These are phyloP conservation scores for Epizoanthus stellaris DNA, from an alignment of 92 coral and sea anemone genomes.

Conservation along the genomic window DNA sequence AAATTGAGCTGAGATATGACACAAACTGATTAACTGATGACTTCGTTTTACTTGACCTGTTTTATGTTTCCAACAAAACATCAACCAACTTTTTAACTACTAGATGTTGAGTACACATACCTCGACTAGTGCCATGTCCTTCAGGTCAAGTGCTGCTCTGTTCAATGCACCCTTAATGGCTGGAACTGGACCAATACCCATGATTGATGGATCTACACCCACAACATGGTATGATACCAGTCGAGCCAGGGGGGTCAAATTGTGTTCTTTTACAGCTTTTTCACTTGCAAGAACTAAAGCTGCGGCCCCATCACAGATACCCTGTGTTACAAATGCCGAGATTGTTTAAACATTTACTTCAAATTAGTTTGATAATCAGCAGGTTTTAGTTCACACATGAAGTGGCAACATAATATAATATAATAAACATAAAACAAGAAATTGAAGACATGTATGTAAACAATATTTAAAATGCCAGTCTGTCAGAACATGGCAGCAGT, in stretches of 20 bases:
- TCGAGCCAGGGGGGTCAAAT: constrained; percentile 89
- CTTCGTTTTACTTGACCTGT: neutral
- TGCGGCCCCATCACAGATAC: constrained; percentile 98
- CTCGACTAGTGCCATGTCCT: constrained; percentile 94
- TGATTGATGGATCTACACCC: constrained; percentile 96
- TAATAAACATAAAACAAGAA: too few species aligned
- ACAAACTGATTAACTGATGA: too few species aligned
- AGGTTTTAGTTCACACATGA: neutral
- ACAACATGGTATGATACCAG: constrained; percentile 84
- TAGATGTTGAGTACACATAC: constrained; percentile 34
- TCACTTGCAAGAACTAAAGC: constrained; percentile 94
- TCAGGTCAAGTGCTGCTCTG: constrained; percentile 84
- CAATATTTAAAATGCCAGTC: too few species aligned
- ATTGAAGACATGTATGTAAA: too few species aligned
- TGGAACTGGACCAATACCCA: constrained; percentile 99
- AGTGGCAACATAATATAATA: too few species aligned
- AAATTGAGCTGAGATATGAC: too few species aligned
- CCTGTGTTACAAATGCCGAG: constrained; percentile 49
- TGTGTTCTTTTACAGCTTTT: constrained; percentile 93
- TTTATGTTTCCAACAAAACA: neutral
- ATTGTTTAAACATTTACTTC: neutral
- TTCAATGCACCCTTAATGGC: constrained; percentile 84
- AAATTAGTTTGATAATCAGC: neutral
- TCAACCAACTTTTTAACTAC: too few species aligned
- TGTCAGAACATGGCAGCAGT: too few species aligned